These are phyloP conservation scores for Drosophila prolongata DNA, from an alignment of 2,888 invertebrate genomes.

Conservation along the genomic window DNA sequence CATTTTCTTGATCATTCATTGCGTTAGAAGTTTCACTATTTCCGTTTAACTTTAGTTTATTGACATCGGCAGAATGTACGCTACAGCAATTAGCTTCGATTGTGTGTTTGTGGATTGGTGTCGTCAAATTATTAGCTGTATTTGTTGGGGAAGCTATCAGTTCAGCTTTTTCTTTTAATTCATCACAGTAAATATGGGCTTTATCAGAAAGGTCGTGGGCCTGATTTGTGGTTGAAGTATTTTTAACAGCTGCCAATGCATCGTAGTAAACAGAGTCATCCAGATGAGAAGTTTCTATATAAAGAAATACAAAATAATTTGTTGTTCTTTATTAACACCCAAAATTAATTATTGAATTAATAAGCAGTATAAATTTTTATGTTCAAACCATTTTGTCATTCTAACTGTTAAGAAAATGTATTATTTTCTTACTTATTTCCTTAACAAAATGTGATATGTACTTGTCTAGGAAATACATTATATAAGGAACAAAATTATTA, in stretches of 20 bases:
- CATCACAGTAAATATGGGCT: constrained; percentile 52
- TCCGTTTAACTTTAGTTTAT: constrained; percentile 37
- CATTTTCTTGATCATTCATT: constrained; percentile 1
- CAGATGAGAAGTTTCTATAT: constrained; percentile 86
- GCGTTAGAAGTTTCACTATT: constrained; percentile 16
- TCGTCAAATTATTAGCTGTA: constrained; percentile 25
- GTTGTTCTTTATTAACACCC: neutral
- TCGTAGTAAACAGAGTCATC: constrained; percentile 93
- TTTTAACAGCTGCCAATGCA: constrained; percentile 88
- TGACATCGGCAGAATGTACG: constrained; percentile 16
- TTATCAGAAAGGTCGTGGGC: constrained; percentile 34
- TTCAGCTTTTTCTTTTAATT: constrained; percentile 21
- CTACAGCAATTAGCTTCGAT: constrained; percentile 26
- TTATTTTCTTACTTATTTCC: too few relatives aligned
- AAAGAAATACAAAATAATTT: neutral
- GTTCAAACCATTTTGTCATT: too few relatives aligned
- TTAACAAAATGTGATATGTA: too few relatives aligned
- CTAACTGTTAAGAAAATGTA: too few relatives aligned
- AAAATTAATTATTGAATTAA: neutral
- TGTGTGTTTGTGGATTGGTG: constrained; percentile 18
- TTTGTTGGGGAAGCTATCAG: constrained; percentile 24
- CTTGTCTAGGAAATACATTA: too few relatives aligned
- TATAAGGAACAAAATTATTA: too few relatives aligned
- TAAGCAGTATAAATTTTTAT: too few relatives aligned
- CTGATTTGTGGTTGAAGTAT: constrained; percentile 52